Conservation (phyloP, 2,888 invertebrate species). For the Empis stercorea region DNA sequence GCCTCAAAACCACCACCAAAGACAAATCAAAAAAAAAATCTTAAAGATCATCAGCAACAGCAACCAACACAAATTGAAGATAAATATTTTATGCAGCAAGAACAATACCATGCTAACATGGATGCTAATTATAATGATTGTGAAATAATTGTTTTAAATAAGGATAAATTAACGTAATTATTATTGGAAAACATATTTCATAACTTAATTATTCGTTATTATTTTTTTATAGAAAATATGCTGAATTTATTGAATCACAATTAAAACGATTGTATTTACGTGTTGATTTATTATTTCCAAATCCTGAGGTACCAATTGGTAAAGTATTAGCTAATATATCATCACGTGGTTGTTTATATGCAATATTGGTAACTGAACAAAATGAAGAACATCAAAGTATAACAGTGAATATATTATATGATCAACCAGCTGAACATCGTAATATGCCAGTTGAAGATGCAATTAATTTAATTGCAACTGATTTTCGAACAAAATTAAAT, state of each 20-base stretch:
- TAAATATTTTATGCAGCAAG: slow-evolving; percentile 1
- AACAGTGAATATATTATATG: slow-evolving; percentile 82
- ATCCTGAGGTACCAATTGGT: slow-evolving; percentile 73
- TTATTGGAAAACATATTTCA: not conserved
- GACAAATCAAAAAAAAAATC: slow-evolving; percentile 8
- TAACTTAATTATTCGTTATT: slow-evolving; percentile 1
- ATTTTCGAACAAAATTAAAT: slow-evolving; percentile 50
- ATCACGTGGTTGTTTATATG: slow-evolving; percentile 77
- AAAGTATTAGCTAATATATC: slow-evolving; percentile 76
- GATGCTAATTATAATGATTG: slow-evolving; percentile 65
- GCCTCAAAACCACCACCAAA: slow-evolving; percentile 22
- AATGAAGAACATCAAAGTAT: slow-evolving; percentile 78
- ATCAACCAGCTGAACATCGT: slow-evolving; percentile 79
- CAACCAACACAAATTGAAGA: not conserved
- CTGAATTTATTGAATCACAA: slow-evolving; percentile 73
- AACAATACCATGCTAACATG: slow-evolving; percentile 17
- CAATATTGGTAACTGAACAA: slow-evolving; percentile 71
- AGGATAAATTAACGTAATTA: slow-evolving; percentile 61
- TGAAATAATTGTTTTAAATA: slow-evolving; percentile 79
- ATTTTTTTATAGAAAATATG: slow-evolving; percentile 45
- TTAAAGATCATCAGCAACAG: slow-evolving; percentile 8
- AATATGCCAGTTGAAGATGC: slow-evolving; percentile 95
- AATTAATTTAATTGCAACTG: slow-evolving; percentile 59
- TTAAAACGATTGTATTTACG: slow-evolving; percentile 65
- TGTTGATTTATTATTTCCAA: slow-evolving; percentile 81